Evolutionary conservation across 2,888 invertebrate species (phyloP), one percentile per base, ranked within the genome.

Genomic region (Leptura quadrifasciata): DNA sequence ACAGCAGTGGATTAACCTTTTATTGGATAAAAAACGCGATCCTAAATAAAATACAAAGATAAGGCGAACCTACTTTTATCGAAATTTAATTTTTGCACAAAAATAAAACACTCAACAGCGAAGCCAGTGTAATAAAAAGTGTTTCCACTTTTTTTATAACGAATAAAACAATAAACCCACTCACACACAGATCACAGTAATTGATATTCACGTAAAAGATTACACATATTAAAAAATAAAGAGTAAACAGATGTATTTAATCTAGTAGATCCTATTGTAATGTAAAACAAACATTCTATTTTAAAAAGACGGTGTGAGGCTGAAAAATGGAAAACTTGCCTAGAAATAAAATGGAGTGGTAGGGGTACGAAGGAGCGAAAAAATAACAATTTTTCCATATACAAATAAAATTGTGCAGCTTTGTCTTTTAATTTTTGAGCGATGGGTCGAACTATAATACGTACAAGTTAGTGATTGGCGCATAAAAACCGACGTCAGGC

Each of bases 381-480:
- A 35, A 63, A 39, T 35, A 39, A 1, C 17, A 18, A 69, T 71
- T 74, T 70, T 76, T 57, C 71, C 39, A 71, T 74, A 70, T 69
- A 65, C 27, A 64, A 60, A 58, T 58, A 63, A 76, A 75, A 76
- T 67, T 57, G 35, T 69, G n/a, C 21, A 47, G 58, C 39, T 39
- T 20, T 55, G 39, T 60, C 76, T 76, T 78, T 75, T 65, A 75
- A 74, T 55, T 76, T 78, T 80, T 76, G 69, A 76, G 70, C 76
- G 76, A 61, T 31, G 60, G 60, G 69, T 69, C 39, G 54, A 35
- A 20, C 39, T 77, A 79, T 79, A 79, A 82, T 83, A 83, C 83
- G 83, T 84, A 80, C 77, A 79, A 83, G 80, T 79, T 82, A 83
- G 84, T 84, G 80, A 88, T 88, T 88, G 87, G 88, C 84, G 82